Evolutionary conservation across 2,113 vertebrate species (phyloP).

Genomic region (Theristicus caerulescens): DNA sequence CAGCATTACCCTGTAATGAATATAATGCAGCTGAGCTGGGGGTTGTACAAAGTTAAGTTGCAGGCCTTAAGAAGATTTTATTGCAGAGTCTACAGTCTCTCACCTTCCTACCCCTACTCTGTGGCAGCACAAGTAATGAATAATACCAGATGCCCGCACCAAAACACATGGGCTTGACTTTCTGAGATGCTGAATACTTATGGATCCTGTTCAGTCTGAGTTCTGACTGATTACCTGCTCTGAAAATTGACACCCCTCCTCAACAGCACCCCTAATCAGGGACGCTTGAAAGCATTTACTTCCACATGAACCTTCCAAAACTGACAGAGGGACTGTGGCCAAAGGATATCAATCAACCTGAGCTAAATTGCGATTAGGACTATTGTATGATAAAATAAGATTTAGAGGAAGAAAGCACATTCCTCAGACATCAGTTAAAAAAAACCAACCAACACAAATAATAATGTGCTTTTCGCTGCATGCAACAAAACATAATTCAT

Average conservation of each 20-base stretch:
- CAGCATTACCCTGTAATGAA: not conserved
- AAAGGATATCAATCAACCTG: not conserved
- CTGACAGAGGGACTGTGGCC: not conserved
- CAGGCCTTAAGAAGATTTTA: not conserved
- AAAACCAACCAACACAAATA: not conserved
- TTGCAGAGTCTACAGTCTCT: not conserved
- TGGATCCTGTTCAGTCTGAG: not conserved
- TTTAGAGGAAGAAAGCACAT: not conserved
- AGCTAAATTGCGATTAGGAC: not conserved
- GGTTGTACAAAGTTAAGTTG: not conserved
- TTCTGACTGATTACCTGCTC: not conserved
- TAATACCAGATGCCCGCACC: not conserved
- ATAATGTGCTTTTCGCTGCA: not conserved
- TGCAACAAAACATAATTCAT: not conserved
- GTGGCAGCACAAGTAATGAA: not conserved
- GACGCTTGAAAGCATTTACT: not conserved
- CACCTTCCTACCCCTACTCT: not conserved
- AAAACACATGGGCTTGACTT: not conserved
- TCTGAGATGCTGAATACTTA: not conserved
- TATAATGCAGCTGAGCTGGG: not conserved
- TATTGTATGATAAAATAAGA: rapidly evolving
- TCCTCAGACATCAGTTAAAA: not conserved
- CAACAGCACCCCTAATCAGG: not conserved
- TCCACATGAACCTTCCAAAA: not conserved
- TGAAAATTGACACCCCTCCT: not conserved